These are phyloP conservation scores for Columbina picui DNA, from an alignment of 2,113 vertebrate species.

Conservation along the genomic window DNA sequence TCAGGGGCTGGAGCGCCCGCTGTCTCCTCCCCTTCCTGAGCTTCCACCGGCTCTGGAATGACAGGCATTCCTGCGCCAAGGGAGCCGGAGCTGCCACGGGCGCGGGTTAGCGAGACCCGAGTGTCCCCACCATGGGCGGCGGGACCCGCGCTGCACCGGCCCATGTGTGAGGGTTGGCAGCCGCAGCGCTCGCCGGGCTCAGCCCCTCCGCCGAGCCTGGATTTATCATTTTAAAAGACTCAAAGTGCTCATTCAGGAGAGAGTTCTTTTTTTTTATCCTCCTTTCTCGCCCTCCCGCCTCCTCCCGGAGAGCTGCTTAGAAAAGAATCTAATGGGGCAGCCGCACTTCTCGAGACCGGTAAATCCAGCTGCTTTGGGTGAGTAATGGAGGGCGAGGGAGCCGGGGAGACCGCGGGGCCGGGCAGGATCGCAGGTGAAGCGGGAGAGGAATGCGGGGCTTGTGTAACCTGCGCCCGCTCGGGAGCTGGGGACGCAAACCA, in stretches of 20 bases:
- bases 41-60: slow-evolving; percentile 87
- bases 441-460: slow-evolving; percentile 17
- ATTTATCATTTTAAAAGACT: slow-evolving; percentile 24
- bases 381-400: slow-evolving; percentile 68
- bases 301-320: slow-evolving; percentile 58
- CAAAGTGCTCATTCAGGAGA: neutral
- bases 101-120: slow-evolving; percentile 76
- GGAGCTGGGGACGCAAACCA: neutral
- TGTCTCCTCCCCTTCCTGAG: slow-evolving; percentile 82
- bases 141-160: neutral
- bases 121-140: slow-evolving; percentile 66
- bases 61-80: slow-evolving; percentile 88
- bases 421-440: slow-evolving; percentile 51
- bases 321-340: slow-evolving; percentile 75
- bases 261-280: neutral
- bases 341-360: slow-evolving; percentile 80
- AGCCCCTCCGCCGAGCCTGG: neutral
- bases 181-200: neutral
- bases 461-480: neutral
- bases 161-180: neutral
- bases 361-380: slow-evolving; percentile 77
- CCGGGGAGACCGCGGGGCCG: neutral
- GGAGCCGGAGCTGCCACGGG: slow-evolving; percentile 70
- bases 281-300: neutral
- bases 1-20: slow-evolving; percentile 43